Evolutionary conservation across 2,113 vertebrate species (phyloP), one percentile per base, ranked within the genome.

Genomic region (Ctenomys sociabilis): DNA sequence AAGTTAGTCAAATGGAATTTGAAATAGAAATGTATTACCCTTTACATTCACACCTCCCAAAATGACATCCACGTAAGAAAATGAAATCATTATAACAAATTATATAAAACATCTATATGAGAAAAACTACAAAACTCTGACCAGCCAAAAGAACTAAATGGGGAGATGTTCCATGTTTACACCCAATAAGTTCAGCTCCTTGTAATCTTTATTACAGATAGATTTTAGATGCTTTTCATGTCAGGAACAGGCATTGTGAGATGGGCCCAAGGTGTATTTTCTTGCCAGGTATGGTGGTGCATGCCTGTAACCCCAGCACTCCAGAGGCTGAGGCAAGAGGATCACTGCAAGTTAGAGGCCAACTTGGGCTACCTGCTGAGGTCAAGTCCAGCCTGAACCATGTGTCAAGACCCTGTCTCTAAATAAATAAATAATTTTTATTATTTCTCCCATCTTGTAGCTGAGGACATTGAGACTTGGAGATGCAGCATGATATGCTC

Each of bases 1-100:
- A 73, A 83, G 26, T 54, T 26, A 88, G 73, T 75, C 85, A 75
- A 85, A 72, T 88, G 35, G 49, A 85, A 85, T 77, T 85, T 85
- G 40, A 90, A 82, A 70, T 70, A 32, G 63, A 64, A 32, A 73
- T 28, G 16, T 37, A 19, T 37, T 45, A 0, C 4, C 14, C 30
- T 81, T 88, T 70, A 81, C 22, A 70, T 88, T n/a, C 68, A 24
- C 26, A 61, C 22, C 49, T 45, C 37, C 21, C 57, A 63, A 83
- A 83, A 13, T 40, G 37, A 70, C 88, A 88, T 61, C 49, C 30
- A 78, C 32, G 43, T 32, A 54, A 54, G 32, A 80, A 80, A 80
- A 30, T 26, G 32, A 88, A 5, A 37, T 49, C 54, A 75, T 32
- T 21, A 26, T 54, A 75, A 89, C 54, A 64, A 83, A 61, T 83